Evolutionary conservation across 2,888 invertebrate species (phyloP), one percentile per base, ranked within the genome.

Genomic region (Drosophila incognita): DNA sequence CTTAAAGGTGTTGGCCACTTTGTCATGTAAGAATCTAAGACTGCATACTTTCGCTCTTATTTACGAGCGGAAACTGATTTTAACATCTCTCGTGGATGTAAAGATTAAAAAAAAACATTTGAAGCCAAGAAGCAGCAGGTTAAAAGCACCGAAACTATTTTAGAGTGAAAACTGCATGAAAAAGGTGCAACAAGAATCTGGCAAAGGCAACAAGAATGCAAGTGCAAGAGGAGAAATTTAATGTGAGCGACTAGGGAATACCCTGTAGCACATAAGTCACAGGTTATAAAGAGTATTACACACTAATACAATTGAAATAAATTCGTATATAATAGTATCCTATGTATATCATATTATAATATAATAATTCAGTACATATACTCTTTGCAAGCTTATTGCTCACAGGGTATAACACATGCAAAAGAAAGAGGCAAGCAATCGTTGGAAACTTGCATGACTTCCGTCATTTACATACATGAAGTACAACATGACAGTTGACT

Each of bases 401-500:
- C 51, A 61, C 58, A 71, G 67, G 69, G 60, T 65, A 56, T 40
- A n/a, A 27, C 27, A 60, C 29, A 51, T 24, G 15, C 36, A 7
- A 27, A 7, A 36, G 51, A 69, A 24, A 61, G 40, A 58, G 36
- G 48, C 42, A 40, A 4, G n/a, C 33, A 40, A 60, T 64, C 64
- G 54, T 57, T 70, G 73, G 66, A 77, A 74, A 80, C 78, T 82
- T 75, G 74, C 70, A 57, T 76, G 75, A 87, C 91, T 91, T 91
- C 91, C 91, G 91, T 91, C 91, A 91, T 91, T 92, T 89, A 82
- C 90, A 84, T 88, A 87, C 79, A 79, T 61, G 74, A 64, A 64
- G 74, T 58, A 59, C 90, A 91, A 91, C 91, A 91, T 90, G 91
- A 91, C 91, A 91, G 90, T 90, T 92, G 91, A 91, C 91, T 92